Base-by-base conservation (phyloP, 1,140 invertebrate species). In the Ceratina japonica region DNA sequence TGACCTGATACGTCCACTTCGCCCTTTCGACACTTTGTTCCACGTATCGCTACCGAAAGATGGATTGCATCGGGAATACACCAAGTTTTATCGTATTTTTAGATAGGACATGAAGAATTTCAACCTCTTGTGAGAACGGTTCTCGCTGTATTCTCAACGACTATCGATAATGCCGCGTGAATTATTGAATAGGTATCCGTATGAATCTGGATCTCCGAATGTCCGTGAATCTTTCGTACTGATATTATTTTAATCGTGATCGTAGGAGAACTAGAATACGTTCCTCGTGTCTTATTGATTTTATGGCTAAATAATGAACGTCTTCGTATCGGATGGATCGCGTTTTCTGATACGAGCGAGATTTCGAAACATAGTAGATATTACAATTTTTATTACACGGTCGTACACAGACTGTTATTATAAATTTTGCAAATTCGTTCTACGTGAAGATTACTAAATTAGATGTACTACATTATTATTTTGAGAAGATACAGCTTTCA, bases 21-120 rank as follows among this genome's bases (percentile, higher is more conserved):
- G n/a, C 12, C 15, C 22, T 18, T 16, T 12, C 27, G 18, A 59
- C 4, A 18, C 37, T 51, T 51, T 61, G 37, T 44, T 18, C 8
- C 8, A 18, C 3, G 37, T 59, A 62, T 51, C 62, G 8, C 24
- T 10, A 0, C 3, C 16, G 16, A 44, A 75, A 77, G 75, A 76
- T 51, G 66, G 75, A 77, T 77, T 69, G 65, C 10, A 37, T 62
- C 56, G 56, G 10, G n/a, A 13, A 51, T 31, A 51, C 27, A 31
- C 24, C 15, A 44, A 22, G 24, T n/a, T 18, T 52, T 22, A 51
- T 0, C 16, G 63, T 27, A 51, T 68, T 61, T 76, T 52, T 63
- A 16, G 27, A 52, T 24, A 37, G 8, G 0, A 18, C 24, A 12
- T 8, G 18, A 44, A 44, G 37, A 44, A 44, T 44, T 44, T 44